These are phyloP conservation scores for Cryptosula pallasiana DNA, from an alignment of 2,888 invertebrate species.

Conservation along the genomic window DNA sequence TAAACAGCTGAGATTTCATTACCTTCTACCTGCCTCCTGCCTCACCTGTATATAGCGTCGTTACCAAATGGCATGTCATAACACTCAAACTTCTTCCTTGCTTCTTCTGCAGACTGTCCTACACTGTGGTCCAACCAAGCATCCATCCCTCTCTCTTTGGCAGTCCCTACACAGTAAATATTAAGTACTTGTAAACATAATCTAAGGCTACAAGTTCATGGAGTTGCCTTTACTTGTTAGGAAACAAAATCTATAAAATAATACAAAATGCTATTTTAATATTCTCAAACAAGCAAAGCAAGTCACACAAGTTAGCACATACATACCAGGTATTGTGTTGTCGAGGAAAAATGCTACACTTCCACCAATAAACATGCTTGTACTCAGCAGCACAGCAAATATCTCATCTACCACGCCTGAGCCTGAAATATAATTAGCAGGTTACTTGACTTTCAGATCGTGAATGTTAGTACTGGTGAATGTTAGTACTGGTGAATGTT, in stretches of 20 bases:
- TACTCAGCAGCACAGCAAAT: conserved; percentile 42
- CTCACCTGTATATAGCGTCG: conserved; percentile 32
- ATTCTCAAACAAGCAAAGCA: too few relatives aligned
- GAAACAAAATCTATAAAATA: too few relatives aligned
- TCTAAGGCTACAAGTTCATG: too few relatives aligned
- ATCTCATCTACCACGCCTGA: conserved; percentile 37
- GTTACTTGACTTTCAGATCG: too few relatives aligned
- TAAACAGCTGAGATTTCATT: too few relatives aligned
- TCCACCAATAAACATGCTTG: conserved; percentile 54
- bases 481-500: too few relatives aligned
- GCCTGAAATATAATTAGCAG: conserved; percentile 34
- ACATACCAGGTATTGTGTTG: conserved; percentile 49
- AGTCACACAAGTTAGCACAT: background rate
- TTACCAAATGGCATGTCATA: conserved; percentile 41
- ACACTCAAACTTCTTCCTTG: conserved; percentile 39
- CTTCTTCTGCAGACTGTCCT: conserved; percentile 13
- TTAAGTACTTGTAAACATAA: too few relatives aligned
- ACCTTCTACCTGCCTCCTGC: too few relatives aligned
- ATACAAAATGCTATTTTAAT: too few relatives aligned
- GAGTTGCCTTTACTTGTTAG: too few relatives aligned
- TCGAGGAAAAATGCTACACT: conserved; percentile 53
- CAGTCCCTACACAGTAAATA: too few relatives aligned
- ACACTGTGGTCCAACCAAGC: conserved; percentile 63
- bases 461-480: too few relatives aligned
- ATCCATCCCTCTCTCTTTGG: conserved; percentile 69